Evolutionary conservation across 2,113 vertebrate species (phyloP).

Genomic region (Piliocolobus tephrosceles): DNA sequence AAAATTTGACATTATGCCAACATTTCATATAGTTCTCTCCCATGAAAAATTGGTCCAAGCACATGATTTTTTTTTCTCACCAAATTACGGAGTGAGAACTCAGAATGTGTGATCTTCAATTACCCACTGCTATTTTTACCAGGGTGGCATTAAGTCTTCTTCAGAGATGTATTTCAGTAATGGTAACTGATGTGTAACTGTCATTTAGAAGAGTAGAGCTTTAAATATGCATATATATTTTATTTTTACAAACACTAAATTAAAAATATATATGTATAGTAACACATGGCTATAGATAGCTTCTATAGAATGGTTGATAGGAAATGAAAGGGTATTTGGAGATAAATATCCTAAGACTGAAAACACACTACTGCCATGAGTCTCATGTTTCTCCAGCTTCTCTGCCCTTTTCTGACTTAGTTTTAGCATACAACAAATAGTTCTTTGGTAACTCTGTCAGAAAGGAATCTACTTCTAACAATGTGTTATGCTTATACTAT

Average conservation of each 20-base stretch:
- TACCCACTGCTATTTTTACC: background rate
- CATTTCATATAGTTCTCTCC: background rate
- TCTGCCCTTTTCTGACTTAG: background rate
- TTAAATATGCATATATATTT: background rate
- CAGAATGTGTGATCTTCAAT: background rate
- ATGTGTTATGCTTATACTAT: constrained; percentile 69
- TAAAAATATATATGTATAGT: background rate
- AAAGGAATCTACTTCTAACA: constrained; percentile 61
- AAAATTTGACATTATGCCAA: background rate
- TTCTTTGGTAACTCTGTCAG: background rate
- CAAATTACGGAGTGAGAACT: background rate
- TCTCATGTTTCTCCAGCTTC: background rate
- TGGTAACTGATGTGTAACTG: background rate
- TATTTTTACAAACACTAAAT: background rate
- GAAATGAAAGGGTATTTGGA: background rate
- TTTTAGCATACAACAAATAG: background rate
- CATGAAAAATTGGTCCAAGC: background rate
- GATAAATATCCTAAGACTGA: background rate
- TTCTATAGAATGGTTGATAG: background rate
- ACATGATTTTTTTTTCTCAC: background rate
- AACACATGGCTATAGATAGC: background rate
- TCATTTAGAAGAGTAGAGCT: background rate
- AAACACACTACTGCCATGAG: background rate
- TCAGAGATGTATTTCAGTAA: background rate
- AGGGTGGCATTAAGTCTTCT: background rate